A percentile compares a stretch with the other conserved stretches of the same genome.
phyloP scores from a whole-genome alignment of 1,140 invertebrate genomes.

The Cryptotermes secundus region DNA sequence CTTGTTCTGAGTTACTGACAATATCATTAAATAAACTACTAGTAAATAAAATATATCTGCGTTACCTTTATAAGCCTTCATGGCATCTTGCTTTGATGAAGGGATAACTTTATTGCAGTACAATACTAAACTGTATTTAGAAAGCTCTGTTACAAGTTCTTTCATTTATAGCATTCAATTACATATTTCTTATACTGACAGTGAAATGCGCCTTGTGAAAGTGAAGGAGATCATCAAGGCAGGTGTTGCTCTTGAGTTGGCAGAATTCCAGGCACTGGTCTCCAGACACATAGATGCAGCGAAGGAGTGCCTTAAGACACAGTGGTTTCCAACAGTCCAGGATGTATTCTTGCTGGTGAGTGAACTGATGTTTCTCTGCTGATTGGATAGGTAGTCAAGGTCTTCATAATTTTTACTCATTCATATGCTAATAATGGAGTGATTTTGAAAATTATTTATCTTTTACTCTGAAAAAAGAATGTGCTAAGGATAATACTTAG shows the following conservation, averaged over 20 bases:
- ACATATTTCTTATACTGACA: slow-evolving; percentile 42
- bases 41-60: too few relatives aligned
- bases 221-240: slow-evolving; percentile 51
- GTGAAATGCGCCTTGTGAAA: slow-evolving; percentile 56
- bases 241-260: slow-evolving; percentile 55
- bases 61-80: too few relatives aligned
- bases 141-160: too few relatives aligned
- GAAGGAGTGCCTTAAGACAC: slow-evolving; percentile 53
- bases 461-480: slow-evolving; percentile 37
- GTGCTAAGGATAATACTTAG: too few relatives aligned
- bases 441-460: not conserved
- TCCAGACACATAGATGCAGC: slow-evolving; percentile 54
- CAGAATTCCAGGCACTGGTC: slow-evolving; percentile 54
- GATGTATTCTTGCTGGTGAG: slow-evolving; percentile 53
- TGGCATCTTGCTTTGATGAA: too few relatives aligned
- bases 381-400: not conserved
- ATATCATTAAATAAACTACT: too few relatives aligned
- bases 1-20: too few relatives aligned
- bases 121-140: too few relatives aligned
- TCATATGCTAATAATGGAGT: not conserved
- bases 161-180: not conserved
- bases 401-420: not conserved
- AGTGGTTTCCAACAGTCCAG: slow-evolving; percentile 63
- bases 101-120: too few relatives aligned
- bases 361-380: not conserved